Percentiles rank a stretch among this genome's conserved stretches.
Conservation (phyloP, 2,888 invertebrate species). For the Pterostichus niger region DNA sequence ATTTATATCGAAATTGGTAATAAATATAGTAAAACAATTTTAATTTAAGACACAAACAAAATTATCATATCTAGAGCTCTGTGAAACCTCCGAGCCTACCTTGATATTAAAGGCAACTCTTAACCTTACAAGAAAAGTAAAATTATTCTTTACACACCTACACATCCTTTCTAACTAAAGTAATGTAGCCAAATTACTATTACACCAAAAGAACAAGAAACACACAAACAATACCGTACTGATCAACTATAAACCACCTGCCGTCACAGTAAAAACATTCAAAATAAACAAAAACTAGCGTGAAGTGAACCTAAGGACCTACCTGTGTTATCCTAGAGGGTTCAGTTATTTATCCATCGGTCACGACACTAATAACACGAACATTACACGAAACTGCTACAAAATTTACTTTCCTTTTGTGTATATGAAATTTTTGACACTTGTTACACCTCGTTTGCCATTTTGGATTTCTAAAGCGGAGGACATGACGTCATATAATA, state of each 20-base stretch:
- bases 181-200: conserved; percentile 42
- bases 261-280: conserved; percentile 61
- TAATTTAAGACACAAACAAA: conserved; percentile 6
- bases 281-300: conserved; percentile 62
- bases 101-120: conserved; percentile 32
- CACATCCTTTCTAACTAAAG: conserved; percentile 53
- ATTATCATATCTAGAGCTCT: background rate
- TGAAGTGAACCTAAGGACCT: conserved; percentile 12
- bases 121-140: conserved; percentile 46
- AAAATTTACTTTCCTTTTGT: conserved; percentile 46
- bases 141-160: conserved; percentile 47
- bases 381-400: conserved; percentile 31
- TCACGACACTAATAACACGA: conserved; percentile 13
- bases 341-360: conserved; percentile 42
- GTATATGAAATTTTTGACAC: conserved; percentile 71
- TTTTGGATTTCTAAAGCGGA: conserved; percentile 69
- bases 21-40: background rate
- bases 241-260: conserved; percentile 67
- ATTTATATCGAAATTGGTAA: background rate
- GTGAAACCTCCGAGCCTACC: conserved; percentile 5
- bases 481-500: conserved; percentile 70
- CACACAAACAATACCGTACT: conserved; percentile 58
- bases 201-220: conserved; percentile 32
- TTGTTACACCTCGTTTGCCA: conserved; percentile 72
- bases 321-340: conserved; percentile 43